A percentile compares a stretch with the other conserved stretches of the same genome.
phyloP scores from a whole-genome alignment of 2,888 invertebrate genomes.

The Syrphus vitripennis region DNA sequence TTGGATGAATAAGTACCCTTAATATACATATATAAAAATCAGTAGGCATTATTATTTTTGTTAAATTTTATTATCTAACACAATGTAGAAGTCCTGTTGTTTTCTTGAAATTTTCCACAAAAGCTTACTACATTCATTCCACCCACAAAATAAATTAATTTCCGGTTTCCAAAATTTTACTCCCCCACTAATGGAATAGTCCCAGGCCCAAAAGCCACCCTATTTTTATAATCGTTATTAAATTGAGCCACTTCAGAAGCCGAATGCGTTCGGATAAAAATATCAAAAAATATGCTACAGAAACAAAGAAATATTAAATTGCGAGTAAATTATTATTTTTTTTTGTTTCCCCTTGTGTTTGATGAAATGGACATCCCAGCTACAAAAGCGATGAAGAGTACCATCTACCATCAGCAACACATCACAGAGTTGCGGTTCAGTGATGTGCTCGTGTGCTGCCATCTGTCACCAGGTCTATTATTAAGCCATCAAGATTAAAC shows the following conservation, averaged over 20 bases:
- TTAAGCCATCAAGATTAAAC: constrained; percentile 69
- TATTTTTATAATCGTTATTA: constrained; percentile 39
- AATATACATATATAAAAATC: too few relatives aligned
- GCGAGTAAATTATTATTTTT: not conserved
- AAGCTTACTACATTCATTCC: not conserved
- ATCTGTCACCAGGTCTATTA: constrained; percentile 71
- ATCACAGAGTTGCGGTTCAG: constrained; percentile 38
- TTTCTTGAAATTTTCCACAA: not conserved
- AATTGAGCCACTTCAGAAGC: constrained; percentile 37
- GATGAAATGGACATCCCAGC: constrained; percentile 24
- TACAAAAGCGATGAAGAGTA: not conserved
- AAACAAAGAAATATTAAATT: not conserved
- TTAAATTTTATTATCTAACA: too few relatives aligned
- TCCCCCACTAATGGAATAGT: not conserved
- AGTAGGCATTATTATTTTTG: too few relatives aligned
- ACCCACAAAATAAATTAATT: not conserved
- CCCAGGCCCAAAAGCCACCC: not conserved
- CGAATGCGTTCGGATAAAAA: constrained; percentile 15
- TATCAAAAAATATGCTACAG: constrained; percentile 7
- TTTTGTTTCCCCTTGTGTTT: constrained; percentile 13
- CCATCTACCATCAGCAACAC: not conserved
- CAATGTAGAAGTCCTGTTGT: too few relatives aligned
- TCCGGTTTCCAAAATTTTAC: not conserved
- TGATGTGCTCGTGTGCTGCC: constrained; percentile 66
- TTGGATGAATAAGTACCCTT: too few relatives aligned